phyloP scores from a whole-genome alignment of 2,797 vertebrate species.

The Carduelis carduelis region DNA sequence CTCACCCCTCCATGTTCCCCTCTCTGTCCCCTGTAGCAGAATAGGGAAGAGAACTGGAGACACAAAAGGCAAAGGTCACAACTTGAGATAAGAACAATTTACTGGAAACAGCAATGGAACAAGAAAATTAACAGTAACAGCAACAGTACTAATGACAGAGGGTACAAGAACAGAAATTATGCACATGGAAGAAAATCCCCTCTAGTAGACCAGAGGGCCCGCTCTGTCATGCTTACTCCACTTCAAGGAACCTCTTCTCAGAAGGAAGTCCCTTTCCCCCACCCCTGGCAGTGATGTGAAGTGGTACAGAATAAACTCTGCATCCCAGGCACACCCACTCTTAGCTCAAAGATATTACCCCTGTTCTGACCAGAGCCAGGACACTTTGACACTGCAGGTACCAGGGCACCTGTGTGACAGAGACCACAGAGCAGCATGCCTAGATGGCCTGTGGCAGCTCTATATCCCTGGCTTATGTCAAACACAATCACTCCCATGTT shows the following conservation, averaged over 20 bases:
- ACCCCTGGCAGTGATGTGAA: not conserved
- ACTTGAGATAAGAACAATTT: not conserved
- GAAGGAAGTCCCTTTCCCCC: too few species aligned
- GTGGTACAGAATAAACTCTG: not conserved
- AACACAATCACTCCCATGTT: not conserved
- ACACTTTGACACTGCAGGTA: fast-evolving
- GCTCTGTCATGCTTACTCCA: not conserved
- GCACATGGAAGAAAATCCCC: not conserved
- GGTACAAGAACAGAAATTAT: not conserved
- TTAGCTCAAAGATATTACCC: not conserved
- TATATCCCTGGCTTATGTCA: not conserved
- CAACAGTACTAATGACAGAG: not conserved
- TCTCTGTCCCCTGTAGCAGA: fast-evolving
- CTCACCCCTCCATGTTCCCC: not conserved
- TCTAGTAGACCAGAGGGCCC: fast-evolving
- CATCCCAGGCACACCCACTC: not conserved
- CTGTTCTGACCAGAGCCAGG: not conserved
- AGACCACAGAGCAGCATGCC: not conserved
- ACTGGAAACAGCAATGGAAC: not conserved
- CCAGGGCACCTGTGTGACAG: not conserved
- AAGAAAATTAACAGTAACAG: not conserved
- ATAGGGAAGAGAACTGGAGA: not conserved
- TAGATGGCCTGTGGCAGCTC: not conserved
- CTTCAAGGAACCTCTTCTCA: not conserved
- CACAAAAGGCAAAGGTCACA: not conserved